phyloP scores from a whole-genome alignment of 2,888 invertebrate genomes.

The Phasia obesa region DNA sequence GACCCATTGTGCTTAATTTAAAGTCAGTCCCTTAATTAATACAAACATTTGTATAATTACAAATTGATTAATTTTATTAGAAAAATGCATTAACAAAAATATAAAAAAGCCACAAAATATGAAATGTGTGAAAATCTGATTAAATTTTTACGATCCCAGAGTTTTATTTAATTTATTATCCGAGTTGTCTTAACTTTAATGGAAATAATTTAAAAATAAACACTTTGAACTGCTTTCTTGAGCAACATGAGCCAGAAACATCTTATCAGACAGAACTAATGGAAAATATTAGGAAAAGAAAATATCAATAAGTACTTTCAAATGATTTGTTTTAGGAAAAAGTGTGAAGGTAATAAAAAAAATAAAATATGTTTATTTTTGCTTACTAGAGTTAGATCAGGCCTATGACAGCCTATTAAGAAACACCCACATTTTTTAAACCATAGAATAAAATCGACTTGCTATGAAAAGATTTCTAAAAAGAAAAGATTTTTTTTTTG shows the following conservation, averaged over 20 bases:
- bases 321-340: slow-evolving; percentile 32
- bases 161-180: slow-evolving; percentile 30
- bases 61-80: no score
- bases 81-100: slow-evolving; percentile 28
- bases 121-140: slow-evolving; percentile 25
- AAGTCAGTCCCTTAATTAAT: no score
- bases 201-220: slow-evolving; percentile 11
- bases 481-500: no score
- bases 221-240: slow-evolving; percentile 8
- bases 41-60: no score
- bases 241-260: not conserved
- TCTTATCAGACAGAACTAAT: slow-evolving; percentile 22
- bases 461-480: not conserved
- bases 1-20: no score
- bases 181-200: slow-evolving; percentile 38
- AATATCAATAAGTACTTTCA: slow-evolving; percentile 33
- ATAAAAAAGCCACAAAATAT: not conserved
- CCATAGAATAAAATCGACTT: not conserved
- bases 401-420: slow-evolving; percentile 26
- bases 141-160: slow-evolving; percentile 10
- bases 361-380: not conserved
- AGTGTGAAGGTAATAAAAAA: slow-evolving; percentile 32
- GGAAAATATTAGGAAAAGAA: not conserved
- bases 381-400: not conserved
- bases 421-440: not conserved